Percentiles rank a stretch among this genome's conserved stretches.
Evolutionary conservation across 2,797 vertebrate genomes (phyloP).

Genomic region (Thamnophis elegans): DNA sequence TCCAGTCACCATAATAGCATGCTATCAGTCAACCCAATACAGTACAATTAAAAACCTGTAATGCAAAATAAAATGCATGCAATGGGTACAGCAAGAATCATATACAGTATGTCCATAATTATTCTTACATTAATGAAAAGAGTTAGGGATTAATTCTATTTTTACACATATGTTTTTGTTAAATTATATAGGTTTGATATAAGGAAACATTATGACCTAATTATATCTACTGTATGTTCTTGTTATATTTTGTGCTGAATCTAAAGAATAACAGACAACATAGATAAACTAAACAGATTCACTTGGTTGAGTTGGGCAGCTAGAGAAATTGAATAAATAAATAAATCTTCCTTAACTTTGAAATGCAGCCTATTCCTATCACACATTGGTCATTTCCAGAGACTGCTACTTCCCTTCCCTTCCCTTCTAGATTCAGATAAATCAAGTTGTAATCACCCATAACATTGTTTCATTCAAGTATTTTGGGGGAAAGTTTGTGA

Average conservation of each 20-base stretch:
- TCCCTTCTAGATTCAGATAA: background rate
- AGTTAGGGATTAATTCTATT: fast-evolving
- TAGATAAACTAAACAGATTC: constrained; percentile 6
- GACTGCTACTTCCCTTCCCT: background rate
- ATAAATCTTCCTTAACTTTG: background rate
- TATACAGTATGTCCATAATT: background rate
- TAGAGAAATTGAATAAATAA: background rate
- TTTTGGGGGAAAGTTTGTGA: background rate
- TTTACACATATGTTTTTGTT: fast-evolving
- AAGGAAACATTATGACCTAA: background rate
- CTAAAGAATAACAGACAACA: background rate
- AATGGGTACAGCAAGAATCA: background rate
- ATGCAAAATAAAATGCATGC: background rate
- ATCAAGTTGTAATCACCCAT: background rate
- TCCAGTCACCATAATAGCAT: constrained; percentile 3
- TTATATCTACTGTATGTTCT: background rate
- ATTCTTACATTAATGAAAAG: background rate
- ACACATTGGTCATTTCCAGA: background rate
- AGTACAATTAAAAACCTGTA: background rate
- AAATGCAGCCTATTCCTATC: background rate
- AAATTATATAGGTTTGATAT: background rate
- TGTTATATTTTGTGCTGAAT: background rate
- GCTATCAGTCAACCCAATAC: background rate
- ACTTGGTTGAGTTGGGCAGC: background rate
- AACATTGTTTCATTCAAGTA: background rate